Evolutionary conservation across 2,888 invertebrate species (phyloP).

Genomic region (Heteromyza rotundicornis): DNA sequence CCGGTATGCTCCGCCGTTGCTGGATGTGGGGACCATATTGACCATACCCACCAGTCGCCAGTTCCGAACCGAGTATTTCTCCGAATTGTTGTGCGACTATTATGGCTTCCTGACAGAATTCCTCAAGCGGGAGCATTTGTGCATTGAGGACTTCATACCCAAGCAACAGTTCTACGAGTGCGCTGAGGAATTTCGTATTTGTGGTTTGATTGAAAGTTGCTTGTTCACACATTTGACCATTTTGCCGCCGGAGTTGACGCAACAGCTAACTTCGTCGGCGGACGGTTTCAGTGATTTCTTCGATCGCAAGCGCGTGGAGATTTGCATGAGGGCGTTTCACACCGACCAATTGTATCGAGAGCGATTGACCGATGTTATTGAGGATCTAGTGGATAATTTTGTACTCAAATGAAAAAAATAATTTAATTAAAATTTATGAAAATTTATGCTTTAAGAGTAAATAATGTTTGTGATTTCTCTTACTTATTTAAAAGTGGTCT

Average conservation of each 20-base stretch:
- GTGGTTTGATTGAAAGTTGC: conserved; percentile 66
- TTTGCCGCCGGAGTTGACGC: conserved; percentile 65
- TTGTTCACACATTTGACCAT: conserved; percentile 66
- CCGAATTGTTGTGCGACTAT: conserved; percentile 66
- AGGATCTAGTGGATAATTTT: conserved; percentile 66
- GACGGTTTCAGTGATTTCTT: conserved; percentile 67
- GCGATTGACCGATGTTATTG: conserved; percentile 66
- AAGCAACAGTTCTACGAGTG: conserved; percentile 61
- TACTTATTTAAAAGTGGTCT: too few relatives aligned
- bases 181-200: conserved; percentile 63
- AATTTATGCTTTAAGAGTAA: too few relatives aligned
- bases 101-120: conserved; percentile 64
- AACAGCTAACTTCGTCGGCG: conserved; percentile 63
- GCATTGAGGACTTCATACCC: conserved; percentile 61
- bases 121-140: conserved; percentile 60
- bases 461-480: too few relatives aligned
- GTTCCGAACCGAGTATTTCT: conserved; percentile 63
- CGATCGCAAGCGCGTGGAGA: conserved; percentile 64
- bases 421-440: too few relatives aligned
- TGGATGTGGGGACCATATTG: conserved; percentile 67
- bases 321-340: conserved; percentile 66
- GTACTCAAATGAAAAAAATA: conserved; percentile 39
- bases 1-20: conserved; percentile 71
- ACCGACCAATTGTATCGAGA: conserved; percentile 64
- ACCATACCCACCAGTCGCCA: conserved; percentile 63